Evolutionary conservation across 2,888 invertebrate genomes (phyloP).

Genomic region (Chrysina gloriosa): DNA sequence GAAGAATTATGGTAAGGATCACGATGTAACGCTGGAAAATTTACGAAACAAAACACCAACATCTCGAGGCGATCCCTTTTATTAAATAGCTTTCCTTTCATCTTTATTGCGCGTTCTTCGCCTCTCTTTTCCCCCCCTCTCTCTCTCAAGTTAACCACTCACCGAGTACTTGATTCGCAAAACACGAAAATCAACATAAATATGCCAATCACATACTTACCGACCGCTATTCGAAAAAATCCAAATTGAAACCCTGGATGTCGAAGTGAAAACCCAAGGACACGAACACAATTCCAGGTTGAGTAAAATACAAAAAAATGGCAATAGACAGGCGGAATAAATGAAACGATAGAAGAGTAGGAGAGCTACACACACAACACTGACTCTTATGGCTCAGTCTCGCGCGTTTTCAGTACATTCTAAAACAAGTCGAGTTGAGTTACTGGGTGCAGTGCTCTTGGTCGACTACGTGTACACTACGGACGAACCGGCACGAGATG

Average conservation of each 20-base stretch:
- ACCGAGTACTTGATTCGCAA: conserved; percentile 22
- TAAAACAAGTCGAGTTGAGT: conserved; percentile 30
- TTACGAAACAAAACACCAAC: background rate
- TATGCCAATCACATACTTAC: conserved; percentile 34
- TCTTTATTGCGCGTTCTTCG: too few species aligned
- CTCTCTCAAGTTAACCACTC: conserved; percentile 17
- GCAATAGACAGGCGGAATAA: conserved; percentile 8
- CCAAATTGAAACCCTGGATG: conserved; percentile 24
- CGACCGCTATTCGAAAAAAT: conserved; percentile 33
- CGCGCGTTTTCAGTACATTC: conserved; percentile 36
- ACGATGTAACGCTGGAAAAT: background rate
- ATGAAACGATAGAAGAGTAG: conserved; percentile 17
- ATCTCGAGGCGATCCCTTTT: background rate
- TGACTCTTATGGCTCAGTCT: conserved; percentile 35
- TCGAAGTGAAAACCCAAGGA: conserved; percentile 22
- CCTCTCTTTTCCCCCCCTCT: background rate
- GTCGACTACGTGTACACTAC: conserved; percentile 26
- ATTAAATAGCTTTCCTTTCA: background rate
- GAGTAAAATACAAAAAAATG: background rate
- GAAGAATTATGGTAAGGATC: conserved; percentile 1
- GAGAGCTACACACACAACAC: conserved; percentile 22
- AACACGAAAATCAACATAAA: conserved; percentile 27
- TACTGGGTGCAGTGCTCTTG: conserved; percentile 36
- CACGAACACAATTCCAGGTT: conserved; percentile 27
- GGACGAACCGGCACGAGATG: conserved; percentile 33